Conservation (phyloP, 2,888 invertebrate genomes). For the Tachystola acroxantha region DNA sequence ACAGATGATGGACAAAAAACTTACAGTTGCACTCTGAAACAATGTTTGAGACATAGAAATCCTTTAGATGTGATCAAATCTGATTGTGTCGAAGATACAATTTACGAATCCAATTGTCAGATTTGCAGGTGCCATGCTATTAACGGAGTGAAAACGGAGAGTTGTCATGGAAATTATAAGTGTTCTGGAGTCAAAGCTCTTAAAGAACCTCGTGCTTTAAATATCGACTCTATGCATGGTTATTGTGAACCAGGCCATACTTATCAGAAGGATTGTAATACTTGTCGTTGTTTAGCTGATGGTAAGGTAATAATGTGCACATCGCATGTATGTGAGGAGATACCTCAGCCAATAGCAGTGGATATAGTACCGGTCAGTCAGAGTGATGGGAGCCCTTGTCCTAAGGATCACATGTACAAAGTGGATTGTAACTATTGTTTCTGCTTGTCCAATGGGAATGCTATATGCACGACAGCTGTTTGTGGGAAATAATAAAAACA, state of each 20-base stretch:
- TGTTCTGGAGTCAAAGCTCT: slow-evolving; percentile 16
- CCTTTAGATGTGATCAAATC: slow-evolving; percentile 4
- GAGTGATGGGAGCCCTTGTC: slow-evolving; percentile 29
- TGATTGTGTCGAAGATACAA: slow-evolving; percentile 37
- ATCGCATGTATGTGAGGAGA: slow-evolving; percentile 25
- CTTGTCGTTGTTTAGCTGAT: slow-evolving; percentile 44
- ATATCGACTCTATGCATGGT: slow-evolving; percentile 32
- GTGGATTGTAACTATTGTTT: slow-evolving; percentile 56
- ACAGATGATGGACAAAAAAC: slow-evolving; percentile 32
- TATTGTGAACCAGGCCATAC: slow-evolving; percentile 51
- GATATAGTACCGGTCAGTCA: slow-evolving; percentile 47
- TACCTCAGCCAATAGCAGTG: slow-evolving; percentile 21
- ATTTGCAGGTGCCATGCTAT: slow-evolving; percentile 37
- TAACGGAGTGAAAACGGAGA: slow-evolving; percentile 27
- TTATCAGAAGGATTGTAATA: slow-evolving; percentile 48
- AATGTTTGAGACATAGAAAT: slow-evolving; percentile 23
- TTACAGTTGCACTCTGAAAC: slow-evolving; percentile 55
- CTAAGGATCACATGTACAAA: slow-evolving; percentile 41
- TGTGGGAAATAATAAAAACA: slow-evolving; percentile 23
- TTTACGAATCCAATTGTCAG: slow-evolving; percentile 43
- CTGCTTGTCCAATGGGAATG: slow-evolving; percentile 52
- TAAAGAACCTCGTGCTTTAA: slow-evolving; percentile 2
- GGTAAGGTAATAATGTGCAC: slow-evolving; percentile 46
- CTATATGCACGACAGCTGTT: slow-evolving; percentile 46
- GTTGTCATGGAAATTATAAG: slow-evolving; percentile 29